Conservation (phyloP, 2,113 vertebrate genomes). For the Neotoma lepida region DNA sequence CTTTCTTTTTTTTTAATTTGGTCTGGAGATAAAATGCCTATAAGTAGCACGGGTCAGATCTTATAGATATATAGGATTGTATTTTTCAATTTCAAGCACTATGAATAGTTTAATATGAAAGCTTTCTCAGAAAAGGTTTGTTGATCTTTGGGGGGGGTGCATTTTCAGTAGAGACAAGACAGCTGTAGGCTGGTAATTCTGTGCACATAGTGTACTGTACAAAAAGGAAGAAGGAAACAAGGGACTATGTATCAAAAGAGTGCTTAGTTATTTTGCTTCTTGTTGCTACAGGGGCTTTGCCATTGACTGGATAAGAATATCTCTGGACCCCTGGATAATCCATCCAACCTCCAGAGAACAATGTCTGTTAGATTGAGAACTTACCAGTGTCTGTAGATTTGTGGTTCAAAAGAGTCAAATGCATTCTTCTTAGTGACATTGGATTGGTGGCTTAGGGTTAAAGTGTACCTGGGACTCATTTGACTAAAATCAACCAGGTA, state of each 20-base stretch:
- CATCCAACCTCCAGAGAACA: not conserved
- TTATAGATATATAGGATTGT: not conserved
- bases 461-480: not conserved
- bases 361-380: not conserved
- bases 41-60: not conserved
- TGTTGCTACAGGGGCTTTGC: not conserved
- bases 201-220: not conserved
- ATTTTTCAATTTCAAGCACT: slow-evolving; percentile 10
- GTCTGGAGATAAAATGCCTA: not conserved
- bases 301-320: not conserved
- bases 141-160: not conserved
- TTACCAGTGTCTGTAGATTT: not conserved
- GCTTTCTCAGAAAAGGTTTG: slow-evolving; percentile 31
- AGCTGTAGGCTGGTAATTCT: not conserved
- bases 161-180: not conserved
- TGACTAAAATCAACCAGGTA: not conserved
- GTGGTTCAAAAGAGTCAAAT: not conserved
- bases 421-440: not conserved
- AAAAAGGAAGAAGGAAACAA: slow-evolving; percentile 46
- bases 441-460: not conserved
- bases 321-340: not conserved
- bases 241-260: not conserved
- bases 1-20: not conserved
- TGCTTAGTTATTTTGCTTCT: not conserved
- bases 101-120: slow-evolving; percentile 19